Evolutionary conservation across 2,888 invertebrate genomes (phyloP), one percentile per base, ranked within the genome.

Genomic region (Himalopsyche anomala): DNA sequence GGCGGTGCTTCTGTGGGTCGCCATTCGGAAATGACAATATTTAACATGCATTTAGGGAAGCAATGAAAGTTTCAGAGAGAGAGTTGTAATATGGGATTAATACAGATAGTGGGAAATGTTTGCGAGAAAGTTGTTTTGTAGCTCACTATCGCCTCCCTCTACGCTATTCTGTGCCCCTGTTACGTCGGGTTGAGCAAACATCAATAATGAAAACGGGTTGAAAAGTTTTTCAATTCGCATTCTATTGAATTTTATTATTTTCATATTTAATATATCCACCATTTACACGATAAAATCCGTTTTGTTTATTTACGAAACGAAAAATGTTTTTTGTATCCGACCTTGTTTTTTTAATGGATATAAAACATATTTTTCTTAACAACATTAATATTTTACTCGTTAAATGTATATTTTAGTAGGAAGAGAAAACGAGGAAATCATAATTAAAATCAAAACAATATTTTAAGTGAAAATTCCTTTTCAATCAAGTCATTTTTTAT

Each of bases 31-130:
- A 80, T 80, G 81, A 80, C 62, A 84, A 84, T 81, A 84, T 84
- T 84, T 84, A 84, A 84, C 40, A 80, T 84, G 84, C 84, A 84
- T 84, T 84, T 40, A 80, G 38, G 74, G 54, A 51, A 54, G 84
- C 69, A 45, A 83, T 83, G 45, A 62, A 83, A 42, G 42, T 80
- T 80, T 45, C 74, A 38, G 36, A 15, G 74, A 69, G 69, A 28
- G 74, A 74, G 74, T 74, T 15, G 74, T 74, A 74, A 74, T 74
- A 74, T 36, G 74, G 74, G 74, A 74, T 74, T 74, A 74, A 74
- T 74, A 74, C 74, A 74, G 74, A 74, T 74, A 74, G 74, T 74
- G 19, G 36, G 74, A 36, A 74, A 74, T 74, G 74, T 74, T 74
- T 74, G 74, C 74, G 74, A 74, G 74, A 74, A 74, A 74, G 36